Base-by-base conservation (phyloP, 2,888 invertebrate genomes). In the Heliconius cydno region DNA sequence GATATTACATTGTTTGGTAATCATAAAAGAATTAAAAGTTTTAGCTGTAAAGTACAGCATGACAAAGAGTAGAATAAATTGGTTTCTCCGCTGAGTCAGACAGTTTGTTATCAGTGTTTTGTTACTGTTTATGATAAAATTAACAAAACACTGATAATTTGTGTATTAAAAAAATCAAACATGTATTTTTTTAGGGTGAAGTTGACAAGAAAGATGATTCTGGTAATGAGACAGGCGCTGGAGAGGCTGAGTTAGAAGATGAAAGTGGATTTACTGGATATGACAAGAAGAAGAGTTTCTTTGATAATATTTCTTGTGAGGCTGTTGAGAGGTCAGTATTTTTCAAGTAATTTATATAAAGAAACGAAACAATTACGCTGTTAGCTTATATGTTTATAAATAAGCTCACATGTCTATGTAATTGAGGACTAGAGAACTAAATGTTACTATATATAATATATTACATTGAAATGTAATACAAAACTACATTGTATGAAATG, bases 221-320 rank as follows among this genome's bases (percentile, higher is more conserved):
- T 52, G 98, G 98, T 76, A 98, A 98, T 89, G 98, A 98, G 90
- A 98, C 98, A 22, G 97, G 97, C 46, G 97, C 97, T 52, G 98
- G 97, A 3, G 98, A 98, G 87, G 96, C 97, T 22, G 98, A 98
- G 88, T 96, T 96, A 15, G 97, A 97, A 83, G 97, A 97, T 82
- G 94, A 96, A 67, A 67, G 67, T 85, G 94, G 95, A 80, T 96
- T 96, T 84, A 96, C 96, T 82, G 98, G 96, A 89, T 99, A 99
- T 90, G 98, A 99, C 94, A 99, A 99, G 95, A 96, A 97, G 86
- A 99, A 98, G 95, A 99, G 99, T 84, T 99, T 99, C 96, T 99
- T 99, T 92, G 99, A 99, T 94, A 98, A 98, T 92, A 99, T 99
- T 89, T 99, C 99, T 85, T 99, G 99, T 91, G 99, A 99, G 91